A percentile compares a stretch with the other conserved stretches of the same genome.
These are phyloP conservation scores for Chondrilla cf. caribensis DNA, from an alignment of 37 sponge, comb jelly and placozoan species.

Conservation along the genomic window DNA sequence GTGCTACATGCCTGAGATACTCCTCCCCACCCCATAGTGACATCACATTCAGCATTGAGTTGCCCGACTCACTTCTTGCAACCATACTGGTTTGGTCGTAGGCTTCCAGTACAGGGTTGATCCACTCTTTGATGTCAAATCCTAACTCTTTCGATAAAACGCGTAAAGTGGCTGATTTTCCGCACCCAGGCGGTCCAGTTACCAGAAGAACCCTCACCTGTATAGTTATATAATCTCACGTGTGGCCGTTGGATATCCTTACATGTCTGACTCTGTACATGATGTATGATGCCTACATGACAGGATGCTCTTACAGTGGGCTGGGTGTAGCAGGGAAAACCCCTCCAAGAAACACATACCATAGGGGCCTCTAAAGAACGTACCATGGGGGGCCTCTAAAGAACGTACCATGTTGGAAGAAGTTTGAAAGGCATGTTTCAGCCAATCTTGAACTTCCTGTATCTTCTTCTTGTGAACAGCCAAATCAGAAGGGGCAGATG, in stretches of 20 bases:
- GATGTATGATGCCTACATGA: no score
- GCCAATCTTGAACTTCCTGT: conserved; percentile 60
- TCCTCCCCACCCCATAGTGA: conserved; percentile 1
- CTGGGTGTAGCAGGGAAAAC: no score
- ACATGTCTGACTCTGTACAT: no score
- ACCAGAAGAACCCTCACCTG: conserved; percentile 52
- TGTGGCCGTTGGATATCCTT: no score
- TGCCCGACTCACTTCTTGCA: neutral
- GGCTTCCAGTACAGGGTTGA: conserved; percentile 36
- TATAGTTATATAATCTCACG: no score
- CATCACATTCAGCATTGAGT: no score
- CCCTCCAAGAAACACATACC: no score
- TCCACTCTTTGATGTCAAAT: conserved; percentile 62
- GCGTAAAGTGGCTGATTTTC: conserved; percentile 78
- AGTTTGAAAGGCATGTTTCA: conserved; percentile 42
- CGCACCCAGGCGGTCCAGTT: conserved; percentile 81
- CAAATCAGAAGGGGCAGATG: conserved; percentile 27
- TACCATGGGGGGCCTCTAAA: no score
- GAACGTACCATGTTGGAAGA: neutral
- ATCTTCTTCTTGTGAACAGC: conserved; percentile 89
- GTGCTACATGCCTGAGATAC: neutral
- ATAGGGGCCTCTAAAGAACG: no score
- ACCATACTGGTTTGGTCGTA: neutral
- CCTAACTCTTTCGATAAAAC: conserved; percentile 56
- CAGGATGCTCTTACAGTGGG: no score